Conservation (phyloP, 2,113 vertebrate species). For the Entelurus aequoreus region DNA sequence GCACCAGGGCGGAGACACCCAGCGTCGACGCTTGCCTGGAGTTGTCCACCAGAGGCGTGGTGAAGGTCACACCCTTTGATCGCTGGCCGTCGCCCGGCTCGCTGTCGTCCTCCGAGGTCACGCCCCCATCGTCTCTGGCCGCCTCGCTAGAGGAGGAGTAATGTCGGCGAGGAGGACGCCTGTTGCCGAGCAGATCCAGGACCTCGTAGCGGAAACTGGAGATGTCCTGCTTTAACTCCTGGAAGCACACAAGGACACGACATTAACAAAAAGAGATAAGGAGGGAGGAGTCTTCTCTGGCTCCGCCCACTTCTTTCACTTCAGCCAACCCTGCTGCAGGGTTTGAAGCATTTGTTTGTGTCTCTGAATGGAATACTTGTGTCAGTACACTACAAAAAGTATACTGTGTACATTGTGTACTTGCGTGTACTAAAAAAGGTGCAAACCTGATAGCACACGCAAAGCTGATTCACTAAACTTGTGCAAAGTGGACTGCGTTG, state of each 20-base stretch:
- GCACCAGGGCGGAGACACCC: conserved; percentile 81
- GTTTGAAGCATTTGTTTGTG: no score
- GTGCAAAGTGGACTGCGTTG: no score
- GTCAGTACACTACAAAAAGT: no score
- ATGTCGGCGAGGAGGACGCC: conserved; percentile 84
- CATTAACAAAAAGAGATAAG: no score
- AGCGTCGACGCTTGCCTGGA: conserved; percentile 69
- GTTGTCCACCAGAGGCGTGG: conserved; percentile 64
- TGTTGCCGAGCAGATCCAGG: conserved; percentile 89
- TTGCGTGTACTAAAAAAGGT: no score
- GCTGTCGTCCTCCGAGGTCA: conserved; percentile 63
- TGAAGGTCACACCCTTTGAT: conserved; percentile 63
- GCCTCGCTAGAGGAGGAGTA: conserved; percentile 89
- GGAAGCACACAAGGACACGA: not conserved
- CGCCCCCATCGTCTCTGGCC: conserved; percentile 73
- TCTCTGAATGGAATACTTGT: no score
- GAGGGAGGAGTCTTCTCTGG: no score
- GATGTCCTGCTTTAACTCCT: conserved; percentile 98
- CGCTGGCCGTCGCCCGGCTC: conserved; percentile 68
- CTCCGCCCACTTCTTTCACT: no score
- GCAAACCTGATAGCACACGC: no score
- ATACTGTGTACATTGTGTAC: no score
- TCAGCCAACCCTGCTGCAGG: no score
- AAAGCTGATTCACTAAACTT: no score
- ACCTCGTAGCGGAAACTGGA: conserved; percentile 98